Conservation (phyloP, 2,888 invertebrate species). For the Andricus quercusramuli region DNA sequence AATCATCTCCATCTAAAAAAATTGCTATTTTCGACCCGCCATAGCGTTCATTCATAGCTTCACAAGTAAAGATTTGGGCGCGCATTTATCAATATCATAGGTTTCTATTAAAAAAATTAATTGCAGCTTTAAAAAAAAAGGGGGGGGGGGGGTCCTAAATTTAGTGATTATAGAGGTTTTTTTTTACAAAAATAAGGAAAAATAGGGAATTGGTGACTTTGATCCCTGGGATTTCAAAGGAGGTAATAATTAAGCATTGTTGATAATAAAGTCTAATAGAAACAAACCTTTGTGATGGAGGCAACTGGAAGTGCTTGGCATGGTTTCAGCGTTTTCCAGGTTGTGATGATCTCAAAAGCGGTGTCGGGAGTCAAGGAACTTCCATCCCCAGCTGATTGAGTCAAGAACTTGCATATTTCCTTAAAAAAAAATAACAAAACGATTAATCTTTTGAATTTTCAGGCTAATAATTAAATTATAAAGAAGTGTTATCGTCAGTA, state of each 20-base stretch:
- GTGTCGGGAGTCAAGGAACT: constrained; percentile 77
- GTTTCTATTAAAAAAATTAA: too few relatives aligned
- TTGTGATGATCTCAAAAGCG: constrained; percentile 84
- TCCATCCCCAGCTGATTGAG: constrained; percentile 73
- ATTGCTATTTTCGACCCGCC: too few relatives aligned
- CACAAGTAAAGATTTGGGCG: too few relatives aligned
- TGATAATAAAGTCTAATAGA: constrained; percentile 12
- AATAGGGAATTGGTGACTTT: too few relatives aligned
- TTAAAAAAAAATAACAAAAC: constrained; percentile 55
- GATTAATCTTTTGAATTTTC: constrained; percentile 19
- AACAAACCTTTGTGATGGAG: constrained; percentile 77
- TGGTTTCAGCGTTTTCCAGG: constrained; percentile 82
- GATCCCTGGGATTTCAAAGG: too few relatives aligned
- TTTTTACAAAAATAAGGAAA: too few relatives aligned
- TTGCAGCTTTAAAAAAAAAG: too few relatives aligned
- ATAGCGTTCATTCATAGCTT: too few relatives aligned
- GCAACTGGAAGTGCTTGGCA: constrained; percentile 81
- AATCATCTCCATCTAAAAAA: too few relatives aligned
- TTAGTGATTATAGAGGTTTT: too few relatives aligned
- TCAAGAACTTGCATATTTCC: constrained; percentile 79
- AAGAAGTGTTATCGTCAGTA: constrained; percentile 65
- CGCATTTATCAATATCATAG: too few relatives aligned
- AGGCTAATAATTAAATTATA: neutral
- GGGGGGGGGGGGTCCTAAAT: too few relatives aligned
- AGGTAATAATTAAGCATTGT: constrained; percentile 33